Evolutionary conservation across 1,140 invertebrate species (phyloP), one percentile per base, ranked within the genome.

Genomic region (Zaprionus lachaisei): DNA sequence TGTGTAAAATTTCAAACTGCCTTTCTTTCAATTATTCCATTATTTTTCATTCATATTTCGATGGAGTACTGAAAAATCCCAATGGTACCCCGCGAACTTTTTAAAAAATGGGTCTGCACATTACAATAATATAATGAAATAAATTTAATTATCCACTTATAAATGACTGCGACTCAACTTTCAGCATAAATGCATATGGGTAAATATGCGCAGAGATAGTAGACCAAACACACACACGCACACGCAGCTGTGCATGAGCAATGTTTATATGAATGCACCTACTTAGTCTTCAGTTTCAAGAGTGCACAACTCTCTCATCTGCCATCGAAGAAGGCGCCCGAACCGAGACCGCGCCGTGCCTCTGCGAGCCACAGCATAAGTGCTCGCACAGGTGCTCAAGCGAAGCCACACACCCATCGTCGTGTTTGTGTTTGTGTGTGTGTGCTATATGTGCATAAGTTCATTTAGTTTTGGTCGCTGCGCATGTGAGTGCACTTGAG

Each of bases 101-200:
- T 0, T 3, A n/a, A n/a, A 67, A 64, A 28, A 49, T 22, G n/a
- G 17, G 12, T 28, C 22, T 38, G 14, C 54, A 64, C 38, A 51
- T 65, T 37, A 55, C 61, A 73, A 68, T 77, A 65, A 47, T 54
- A 63, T 57, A 60, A 66, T 69, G 63, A 78, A 80, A 78, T 80
- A 73, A 80, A 80, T 80, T 77, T 81, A 87, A 87, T 90, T 87
- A 87, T 85, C 70, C 86, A 90, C 75, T 81, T 72, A 79, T 65
- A 65, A 54, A 38, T 60, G 38, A 41, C 65, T 62, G 22, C 34
- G 56, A 62, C 26, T 63, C 11, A 67, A 31, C 62, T 72, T 66
- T 55, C 34, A 64, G 41, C 61, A 38, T 58, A 22, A 37, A 47
- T 37, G 24, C 37, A 24, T 17, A 66, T 51, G 60, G 41, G 26